Percentiles rank a stretch among this genome's conserved stretches.
Conservation (phyloP, 2,888 invertebrate genomes). For the Ditylenchus weischeri region DNA sequence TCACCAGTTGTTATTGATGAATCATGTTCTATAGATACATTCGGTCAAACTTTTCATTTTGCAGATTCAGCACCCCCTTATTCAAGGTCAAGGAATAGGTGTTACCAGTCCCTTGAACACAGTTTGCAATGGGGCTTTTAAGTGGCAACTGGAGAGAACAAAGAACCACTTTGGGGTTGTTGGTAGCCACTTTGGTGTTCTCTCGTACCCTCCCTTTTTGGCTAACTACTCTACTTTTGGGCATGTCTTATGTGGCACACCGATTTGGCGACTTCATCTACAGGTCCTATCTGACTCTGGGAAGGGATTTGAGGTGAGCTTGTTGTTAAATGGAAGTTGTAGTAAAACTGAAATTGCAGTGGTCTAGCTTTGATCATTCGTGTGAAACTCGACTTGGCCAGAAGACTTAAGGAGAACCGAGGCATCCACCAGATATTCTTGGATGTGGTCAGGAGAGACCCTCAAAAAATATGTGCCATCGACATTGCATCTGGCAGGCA, state of each 20-base stretch:
- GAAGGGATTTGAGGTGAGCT: constrained; percentile 52
- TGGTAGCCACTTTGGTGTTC: no score
- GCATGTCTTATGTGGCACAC: constrained; percentile 1
- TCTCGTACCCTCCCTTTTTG: no score
- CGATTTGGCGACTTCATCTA: constrained; percentile 52
- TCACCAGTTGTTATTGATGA: no score
- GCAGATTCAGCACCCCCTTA: no score
- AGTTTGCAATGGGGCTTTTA: no score
- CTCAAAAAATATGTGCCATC: constrained; percentile 45
- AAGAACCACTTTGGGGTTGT: no score
- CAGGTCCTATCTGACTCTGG: constrained; percentile 54
- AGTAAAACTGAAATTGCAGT: constrained; percentile 35
- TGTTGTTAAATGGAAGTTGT: constrained; percentile 11
- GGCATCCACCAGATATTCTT: constrained; percentile 51
- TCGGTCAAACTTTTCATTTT: no score
- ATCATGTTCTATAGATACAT: no score
- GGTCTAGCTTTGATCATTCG: constrained; percentile 50
- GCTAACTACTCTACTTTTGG: background rate
- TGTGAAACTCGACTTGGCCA: constrained; percentile 52
- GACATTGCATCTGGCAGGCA: constrained; percentile 48
- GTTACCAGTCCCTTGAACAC: no score
- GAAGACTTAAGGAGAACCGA: constrained; percentile 46
- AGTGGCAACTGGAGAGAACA: no score
- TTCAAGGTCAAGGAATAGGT: no score
- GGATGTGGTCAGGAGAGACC: constrained; percentile 34